Evolutionary conservation across 2,113 vertebrate genomes (phyloP).

Genomic region (Cyanocitta stelleri): DNA sequence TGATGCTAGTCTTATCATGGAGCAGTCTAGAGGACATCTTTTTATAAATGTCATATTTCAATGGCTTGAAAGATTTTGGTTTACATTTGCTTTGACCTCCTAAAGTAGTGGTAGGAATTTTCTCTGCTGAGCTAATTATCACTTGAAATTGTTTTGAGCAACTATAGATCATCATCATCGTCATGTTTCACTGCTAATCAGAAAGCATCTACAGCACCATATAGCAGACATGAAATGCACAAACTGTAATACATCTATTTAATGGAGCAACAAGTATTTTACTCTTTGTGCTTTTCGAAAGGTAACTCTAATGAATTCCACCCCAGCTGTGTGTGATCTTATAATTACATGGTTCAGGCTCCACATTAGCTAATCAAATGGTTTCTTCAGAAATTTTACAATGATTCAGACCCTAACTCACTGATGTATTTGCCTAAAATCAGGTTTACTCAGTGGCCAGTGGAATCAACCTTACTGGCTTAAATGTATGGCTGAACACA

Average conservation of each 20-base stretch:
- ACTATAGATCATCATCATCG: neutral
- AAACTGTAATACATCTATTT: neutral
- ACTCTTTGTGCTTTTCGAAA: neutral
- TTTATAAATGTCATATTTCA: neutral
- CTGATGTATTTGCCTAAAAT: neutral
- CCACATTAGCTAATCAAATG: neutral
- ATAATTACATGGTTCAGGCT: conserved; percentile 6
- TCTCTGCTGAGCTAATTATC: neutral
- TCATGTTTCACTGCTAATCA: neutral
- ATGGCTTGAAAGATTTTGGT: neutral
- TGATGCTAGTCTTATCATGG: neutral
- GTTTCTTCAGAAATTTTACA: neutral
- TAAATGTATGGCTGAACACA: neutral
- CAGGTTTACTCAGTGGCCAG: neutral
- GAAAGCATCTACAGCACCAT: neutral
- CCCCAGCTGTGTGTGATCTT: neutral
- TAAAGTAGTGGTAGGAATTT: neutral
- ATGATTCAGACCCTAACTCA: neutral
- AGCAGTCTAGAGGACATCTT: neutral
- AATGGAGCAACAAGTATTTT: neutral
- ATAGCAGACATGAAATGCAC: neutral
- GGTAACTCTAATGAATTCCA: conserved; percentile 26
- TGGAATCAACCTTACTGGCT: neutral
- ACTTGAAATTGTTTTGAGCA: neutral
- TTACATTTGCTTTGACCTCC: neutral